Percentiles rank a stretch among this genome's conserved stretches.
Conservation (phyloP, 2,888 invertebrate species). For the Ornithoptera priamus region DNA sequence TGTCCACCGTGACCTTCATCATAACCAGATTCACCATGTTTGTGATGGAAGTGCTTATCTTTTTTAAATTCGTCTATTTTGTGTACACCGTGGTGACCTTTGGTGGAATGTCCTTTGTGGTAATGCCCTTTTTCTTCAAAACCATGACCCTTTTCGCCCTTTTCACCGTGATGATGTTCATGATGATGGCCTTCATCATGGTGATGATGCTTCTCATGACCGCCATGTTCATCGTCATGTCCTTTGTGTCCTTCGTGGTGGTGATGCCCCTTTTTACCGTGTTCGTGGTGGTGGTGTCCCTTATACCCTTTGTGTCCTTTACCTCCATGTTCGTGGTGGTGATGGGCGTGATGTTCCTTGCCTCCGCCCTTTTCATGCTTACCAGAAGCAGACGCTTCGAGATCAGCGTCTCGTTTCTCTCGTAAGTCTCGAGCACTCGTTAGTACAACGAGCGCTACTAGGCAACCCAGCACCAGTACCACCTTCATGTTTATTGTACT, state of each 20-base stretch:
- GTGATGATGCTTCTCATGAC: constrained; percentile 83
- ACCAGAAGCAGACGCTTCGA: constrained; percentile 72
- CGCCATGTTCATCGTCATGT: constrained; percentile 80
- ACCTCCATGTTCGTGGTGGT: constrained; percentile 82
- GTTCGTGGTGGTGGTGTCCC: constrained; percentile 82
- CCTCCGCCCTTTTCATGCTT: constrained; percentile 80
- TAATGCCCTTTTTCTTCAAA: constrained; percentile 83
- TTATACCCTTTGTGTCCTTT: constrained; percentile 86
- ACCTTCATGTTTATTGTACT: constrained; percentile 59
- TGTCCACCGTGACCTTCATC: constrained; percentile 89
- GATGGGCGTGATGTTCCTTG: constrained; percentile 81
- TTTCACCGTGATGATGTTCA: constrained; percentile 82
- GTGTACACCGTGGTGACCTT: constrained; percentile 91
- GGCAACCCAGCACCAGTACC: constrained; percentile 53
- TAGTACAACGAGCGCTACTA: constrained; percentile 65
- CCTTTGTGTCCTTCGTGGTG: constrained; percentile 83
- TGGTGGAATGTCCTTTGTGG: constrained; percentile 91
- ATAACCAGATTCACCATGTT: constrained; percentile 87
- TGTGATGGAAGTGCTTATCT: constrained; percentile 91
- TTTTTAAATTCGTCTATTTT: constrained; percentile 92
- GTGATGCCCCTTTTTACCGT: constrained; percentile 86
- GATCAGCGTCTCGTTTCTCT: constrained; percentile 71
- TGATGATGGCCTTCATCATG: constrained; percentile 83
- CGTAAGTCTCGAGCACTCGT: constrained; percentile 66
- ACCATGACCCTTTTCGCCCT: constrained; percentile 81